Conservation (phyloP, 2,797 vertebrate genomes). For the Philypnodon macrostomus region DNA sequence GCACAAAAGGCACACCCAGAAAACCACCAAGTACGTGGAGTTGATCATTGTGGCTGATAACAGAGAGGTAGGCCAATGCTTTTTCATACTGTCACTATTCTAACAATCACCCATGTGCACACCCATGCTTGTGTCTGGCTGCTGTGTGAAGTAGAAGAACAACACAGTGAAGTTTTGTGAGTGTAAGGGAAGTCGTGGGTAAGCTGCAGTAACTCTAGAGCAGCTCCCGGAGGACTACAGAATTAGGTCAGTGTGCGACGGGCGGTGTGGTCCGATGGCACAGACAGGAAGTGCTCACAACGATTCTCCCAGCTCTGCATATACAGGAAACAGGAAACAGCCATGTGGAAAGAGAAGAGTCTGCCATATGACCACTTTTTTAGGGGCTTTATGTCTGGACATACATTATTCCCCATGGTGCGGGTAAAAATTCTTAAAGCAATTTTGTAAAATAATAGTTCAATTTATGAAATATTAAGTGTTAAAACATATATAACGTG, state of each 20-base stretch:
- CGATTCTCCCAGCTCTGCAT: conserved; percentile 53
- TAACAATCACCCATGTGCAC: no score
- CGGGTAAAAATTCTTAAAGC: no score
- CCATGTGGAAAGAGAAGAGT: conserved; percentile 51
- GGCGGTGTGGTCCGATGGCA: conserved; percentile 55
- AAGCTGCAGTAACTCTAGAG: conserved; percentile 43
- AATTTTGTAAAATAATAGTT: no score
- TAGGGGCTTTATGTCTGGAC: conserved; percentile 46
- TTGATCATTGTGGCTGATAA: conserved; percentile 97
- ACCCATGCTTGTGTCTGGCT: conserved; percentile 28
- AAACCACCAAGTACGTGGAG: conserved; percentile 94
- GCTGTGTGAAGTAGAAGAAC: conserved; percentile 13
- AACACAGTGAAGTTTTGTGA: conserved; percentile 15
- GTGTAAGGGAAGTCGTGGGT: conserved; percentile 14
- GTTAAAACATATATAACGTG: no score
- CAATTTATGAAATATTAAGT: no score
- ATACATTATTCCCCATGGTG: neutral
- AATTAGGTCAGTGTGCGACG: conserved; percentile 65
- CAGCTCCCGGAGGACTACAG: conserved; percentile 39
- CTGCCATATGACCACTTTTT: conserved; percentile 35
- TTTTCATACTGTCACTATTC: no score
- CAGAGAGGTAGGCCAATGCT: conserved; percentile 98
- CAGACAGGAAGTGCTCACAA: conserved; percentile 66
- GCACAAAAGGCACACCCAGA: conserved; percentile 89
- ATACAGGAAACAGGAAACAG: conserved; percentile 73